Evolutionary conservation across 2,888 invertebrate genomes (phyloP).

Genomic region (Smittia sp.): DNA sequence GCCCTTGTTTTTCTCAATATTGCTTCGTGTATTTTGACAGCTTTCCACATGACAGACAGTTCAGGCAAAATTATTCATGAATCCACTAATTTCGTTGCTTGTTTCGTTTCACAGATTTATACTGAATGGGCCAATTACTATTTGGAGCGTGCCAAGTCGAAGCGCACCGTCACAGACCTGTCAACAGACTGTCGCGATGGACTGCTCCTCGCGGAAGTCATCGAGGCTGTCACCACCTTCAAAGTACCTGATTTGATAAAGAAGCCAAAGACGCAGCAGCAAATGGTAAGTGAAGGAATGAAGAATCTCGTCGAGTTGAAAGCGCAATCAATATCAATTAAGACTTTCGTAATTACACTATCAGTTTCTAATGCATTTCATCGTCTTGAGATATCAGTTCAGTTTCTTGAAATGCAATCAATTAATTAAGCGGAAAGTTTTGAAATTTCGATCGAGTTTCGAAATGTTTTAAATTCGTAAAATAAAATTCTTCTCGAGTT

Average conservation of each 20-base stretch:
- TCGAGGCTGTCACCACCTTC: conserved; percentile 82
- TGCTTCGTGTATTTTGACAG: conserved; percentile 31
- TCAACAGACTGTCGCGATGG: conserved; percentile 92
- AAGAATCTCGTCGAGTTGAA: neutral
- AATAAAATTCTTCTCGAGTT: neutral
- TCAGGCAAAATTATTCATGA: neutral
- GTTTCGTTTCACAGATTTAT: conserved; percentile 72
- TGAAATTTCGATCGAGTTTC: neutral
- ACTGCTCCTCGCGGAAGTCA: conserved; percentile 85
- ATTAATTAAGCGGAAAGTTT: neutral
- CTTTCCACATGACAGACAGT: conserved; percentile 26
- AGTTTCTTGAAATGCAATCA: neutral
- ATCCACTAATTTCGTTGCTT: conserved; percentile 5
- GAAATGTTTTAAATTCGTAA: neutral
- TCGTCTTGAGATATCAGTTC: neutral
- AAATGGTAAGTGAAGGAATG: conserved; percentile 75
- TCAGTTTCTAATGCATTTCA: neutral
- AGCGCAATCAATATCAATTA: neutral
- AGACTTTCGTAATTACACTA: neutral
- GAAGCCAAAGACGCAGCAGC: conserved; percentile 84
- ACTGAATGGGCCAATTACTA: conserved; percentile 99
- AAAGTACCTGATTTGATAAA: conserved; percentile 76
- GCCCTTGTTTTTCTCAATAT: neutral
- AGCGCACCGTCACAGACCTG: conserved; percentile 78
- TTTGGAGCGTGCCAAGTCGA: conserved; percentile 85